Percentiles rank a stretch among this genome's conserved stretches.
Conservation (phyloP, 2,797 vertebrate species). For the Pseudotriccus pelzelni region DNA sequence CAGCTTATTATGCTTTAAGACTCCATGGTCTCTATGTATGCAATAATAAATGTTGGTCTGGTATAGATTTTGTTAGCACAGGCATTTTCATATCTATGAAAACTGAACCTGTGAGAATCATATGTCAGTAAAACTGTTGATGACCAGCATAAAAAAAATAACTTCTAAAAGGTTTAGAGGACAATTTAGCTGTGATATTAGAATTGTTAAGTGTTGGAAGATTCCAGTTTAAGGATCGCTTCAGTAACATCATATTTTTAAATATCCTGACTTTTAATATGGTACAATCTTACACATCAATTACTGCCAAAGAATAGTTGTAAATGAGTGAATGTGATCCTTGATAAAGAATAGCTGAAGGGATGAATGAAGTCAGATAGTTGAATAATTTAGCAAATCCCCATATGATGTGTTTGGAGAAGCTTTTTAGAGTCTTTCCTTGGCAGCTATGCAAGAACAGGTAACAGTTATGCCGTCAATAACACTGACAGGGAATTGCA, state of each 20-base stretch:
- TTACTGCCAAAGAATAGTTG: neutral
- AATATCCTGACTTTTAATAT: neutral
- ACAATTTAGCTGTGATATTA: neutral
- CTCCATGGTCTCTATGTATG: neutral
- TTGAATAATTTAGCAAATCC: neutral
- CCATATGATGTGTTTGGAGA: neutral
- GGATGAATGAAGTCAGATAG: no score
- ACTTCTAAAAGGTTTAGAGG: neutral
- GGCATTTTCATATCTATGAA: neutral
- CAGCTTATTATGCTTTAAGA: neutral
- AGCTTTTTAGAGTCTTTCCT: neutral
- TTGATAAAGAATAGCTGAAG: neutral
- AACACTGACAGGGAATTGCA: neutral
- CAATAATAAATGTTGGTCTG: neutral
- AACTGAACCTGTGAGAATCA: neutral
- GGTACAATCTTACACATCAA: neutral
- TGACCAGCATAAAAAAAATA: neutral
- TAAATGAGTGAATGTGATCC: neutral
- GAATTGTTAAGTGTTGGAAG: neutral
- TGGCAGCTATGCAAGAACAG: neutral
- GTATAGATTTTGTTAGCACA: neutral
- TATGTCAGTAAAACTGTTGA: neutral
- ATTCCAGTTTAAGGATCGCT: neutral
- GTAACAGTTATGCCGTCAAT: neutral
- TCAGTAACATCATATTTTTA: neutral